Evolutionary conservation across 1,140 invertebrate genomes (phyloP), one percentile per base, ranked within the genome.

Genomic region (Acromyrmex heyeri): DNA sequence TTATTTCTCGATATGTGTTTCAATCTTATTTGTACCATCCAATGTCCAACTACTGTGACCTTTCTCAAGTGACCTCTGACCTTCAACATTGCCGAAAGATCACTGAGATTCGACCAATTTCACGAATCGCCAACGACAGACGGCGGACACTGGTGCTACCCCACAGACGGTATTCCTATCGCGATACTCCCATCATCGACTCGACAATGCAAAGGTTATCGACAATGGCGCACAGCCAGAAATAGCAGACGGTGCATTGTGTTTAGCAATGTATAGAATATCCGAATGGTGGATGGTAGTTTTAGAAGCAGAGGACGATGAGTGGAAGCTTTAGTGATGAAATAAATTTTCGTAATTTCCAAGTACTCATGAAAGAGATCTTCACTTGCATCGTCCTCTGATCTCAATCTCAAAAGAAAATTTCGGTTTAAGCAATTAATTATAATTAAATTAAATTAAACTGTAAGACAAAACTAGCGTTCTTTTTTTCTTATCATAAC

Each of bases 211-310:
- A 90, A 90, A 91, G 89, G 92, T 91, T 93, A 93, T 93, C 91
- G 92, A 91, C 93, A 92, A 93, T 93, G 93, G 93, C 93, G 81
- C 57, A 30, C n/a, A 75, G 93, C 93, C 93, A 93, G 91, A 85
- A 92, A 93, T 90, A 92, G 86, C 92, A 93, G 92, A 93, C 91
- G 91, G 89, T 91, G 89, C 87, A 92, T 93, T 92, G 91, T 92
- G 88, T 92, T 92, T 92, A 91, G 89, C 86, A 44, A 59, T 88
- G 86, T 93, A 91, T 92, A 87, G 87, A 79, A 90, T 91, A 88
- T 92, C 86, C 90, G 86, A 53, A 86, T 70, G 48, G 65, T 85
- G 73, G 87, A 87, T 77, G 67, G 34, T 50, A 14, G 59, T 21
- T 69, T 48, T 55, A 55, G 59, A 89, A 65, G 48, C 38, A 21